These are phyloP conservation scores for Naja naja DNA, from an alignment of 2,113 vertebrate species.

Conservation along the genomic window DNA sequence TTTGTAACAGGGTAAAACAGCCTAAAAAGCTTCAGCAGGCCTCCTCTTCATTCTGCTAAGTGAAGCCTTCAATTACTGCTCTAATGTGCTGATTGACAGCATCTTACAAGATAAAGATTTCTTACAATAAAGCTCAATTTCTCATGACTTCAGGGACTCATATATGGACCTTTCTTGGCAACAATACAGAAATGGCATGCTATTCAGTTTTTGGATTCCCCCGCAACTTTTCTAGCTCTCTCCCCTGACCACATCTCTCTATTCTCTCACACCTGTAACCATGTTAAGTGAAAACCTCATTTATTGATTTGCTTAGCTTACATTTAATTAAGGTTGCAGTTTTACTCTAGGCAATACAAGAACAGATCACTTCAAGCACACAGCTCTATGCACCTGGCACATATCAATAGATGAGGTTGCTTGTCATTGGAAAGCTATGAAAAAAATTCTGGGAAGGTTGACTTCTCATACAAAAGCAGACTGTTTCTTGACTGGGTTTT, in stretches of 20 bases:
- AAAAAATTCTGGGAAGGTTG: not conserved
- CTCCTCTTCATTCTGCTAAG: not conserved
- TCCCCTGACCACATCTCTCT: not conserved
- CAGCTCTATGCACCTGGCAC: not conserved
- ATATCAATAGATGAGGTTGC: not conserved
- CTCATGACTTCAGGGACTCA: not conserved
- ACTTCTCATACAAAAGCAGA: no score
- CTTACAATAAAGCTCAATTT: not conserved
- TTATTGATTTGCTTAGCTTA: not conserved
- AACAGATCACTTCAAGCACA: not conserved
- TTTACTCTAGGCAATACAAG: not conserved
- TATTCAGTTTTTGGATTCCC: not conserved
- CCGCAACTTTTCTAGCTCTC: not conserved
- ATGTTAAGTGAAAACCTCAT: not conserved
- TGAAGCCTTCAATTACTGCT: not conserved
- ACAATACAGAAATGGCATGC: not conserved
- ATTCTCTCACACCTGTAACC: not conserved
- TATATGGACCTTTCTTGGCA: not conserved
- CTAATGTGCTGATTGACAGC: not conserved
- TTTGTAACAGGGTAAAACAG: not conserved
- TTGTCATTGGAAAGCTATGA: not conserved
- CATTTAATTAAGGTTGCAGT: not conserved
- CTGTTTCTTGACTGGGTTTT: not conserved
- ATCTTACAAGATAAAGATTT: not conserved
- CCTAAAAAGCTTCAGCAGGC: not conserved